Evolutionary conservation across 2,888 invertebrate genomes (phyloP).

Genomic region (Drosophila falleni): DNA sequence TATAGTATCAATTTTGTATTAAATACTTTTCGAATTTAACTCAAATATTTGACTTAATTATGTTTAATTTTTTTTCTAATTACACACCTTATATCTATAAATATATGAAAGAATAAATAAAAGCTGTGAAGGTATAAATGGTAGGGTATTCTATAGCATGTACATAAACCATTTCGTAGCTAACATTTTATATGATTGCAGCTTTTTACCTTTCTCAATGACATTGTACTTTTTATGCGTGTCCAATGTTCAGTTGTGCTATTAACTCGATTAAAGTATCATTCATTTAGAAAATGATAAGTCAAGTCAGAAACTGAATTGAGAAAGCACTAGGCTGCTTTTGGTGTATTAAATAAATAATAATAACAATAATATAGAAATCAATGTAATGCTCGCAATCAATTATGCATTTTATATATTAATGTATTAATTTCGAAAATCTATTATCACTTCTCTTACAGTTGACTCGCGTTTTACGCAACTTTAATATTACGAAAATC

Average conservation of each 20-base stretch:
- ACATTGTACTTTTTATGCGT: conserved; percentile 50
- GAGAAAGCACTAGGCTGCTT: background rate
- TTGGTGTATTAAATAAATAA: conserved; percentile 34
- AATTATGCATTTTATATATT: conserved; percentile 20
- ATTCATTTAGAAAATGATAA: conserved; percentile 60
- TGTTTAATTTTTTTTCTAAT: background rate
- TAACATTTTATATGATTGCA: conserved; percentile 14
- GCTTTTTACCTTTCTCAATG: conserved; percentile 45
- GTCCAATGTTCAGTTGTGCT: conserved; percentile 67
- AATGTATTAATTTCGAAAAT: conserved; percentile 2
- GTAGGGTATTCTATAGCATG: background rate
- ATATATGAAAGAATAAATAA: too few species aligned
- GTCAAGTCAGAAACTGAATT: background rate
- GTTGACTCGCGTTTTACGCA: conserved; percentile 89
- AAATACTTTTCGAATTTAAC: background rate
- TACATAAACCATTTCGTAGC: background rate
- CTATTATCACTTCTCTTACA: conserved; percentile 79
- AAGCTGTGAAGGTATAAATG: background rate
- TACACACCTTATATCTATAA: too few species aligned
- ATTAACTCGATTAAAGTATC: conserved; percentile 73
- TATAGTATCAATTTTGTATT: background rate
- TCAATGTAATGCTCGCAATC: conserved; percentile 30
- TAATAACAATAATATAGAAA: conserved; percentile 11
- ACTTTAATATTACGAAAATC: conserved; percentile 89
- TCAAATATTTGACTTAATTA: background rate